Conservation (phyloP, 2,888 invertebrate species). For the Drosophila anomelani region DNA sequence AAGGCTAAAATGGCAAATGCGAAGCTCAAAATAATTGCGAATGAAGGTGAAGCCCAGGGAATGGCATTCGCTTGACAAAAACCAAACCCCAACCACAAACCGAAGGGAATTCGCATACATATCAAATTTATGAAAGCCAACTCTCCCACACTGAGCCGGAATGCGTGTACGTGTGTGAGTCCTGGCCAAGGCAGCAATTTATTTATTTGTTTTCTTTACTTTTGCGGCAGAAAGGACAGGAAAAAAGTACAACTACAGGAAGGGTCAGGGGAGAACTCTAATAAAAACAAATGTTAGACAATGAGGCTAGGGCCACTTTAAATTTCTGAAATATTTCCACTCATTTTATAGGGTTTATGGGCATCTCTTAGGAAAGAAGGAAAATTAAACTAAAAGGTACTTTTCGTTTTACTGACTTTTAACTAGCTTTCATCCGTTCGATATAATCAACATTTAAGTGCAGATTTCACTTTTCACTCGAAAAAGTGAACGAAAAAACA, state of each 20-base stretch:
- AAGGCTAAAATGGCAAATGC: conserved; percentile 33
- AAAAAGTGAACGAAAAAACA: not conserved
- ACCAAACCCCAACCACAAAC: conserved; percentile 20
- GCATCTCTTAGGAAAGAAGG: too few species aligned
- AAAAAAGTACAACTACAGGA: conserved; percentile 12
- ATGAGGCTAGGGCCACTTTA: conserved; percentile 11
- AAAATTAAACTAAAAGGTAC: too few species aligned
- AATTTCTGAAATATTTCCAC: conserved; percentile 11
- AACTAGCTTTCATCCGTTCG: not conserved
- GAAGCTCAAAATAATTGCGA: conserved; percentile 36
- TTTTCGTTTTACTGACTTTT: not conserved
- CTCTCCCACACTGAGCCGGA: not conserved
- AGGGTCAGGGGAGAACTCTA: conserved; percentile 5
- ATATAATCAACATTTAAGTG: not conserved
- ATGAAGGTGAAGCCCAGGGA: conserved; percentile 13
- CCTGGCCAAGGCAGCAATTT: conserved; percentile 18
- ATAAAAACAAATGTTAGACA: conserved; percentile 25
- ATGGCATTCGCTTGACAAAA: conserved; percentile 29
- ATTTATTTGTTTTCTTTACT: conserved; percentile 45
- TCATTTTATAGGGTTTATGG: not conserved
- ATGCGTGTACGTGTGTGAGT: conserved; percentile 3
- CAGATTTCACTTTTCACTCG: not conserved
- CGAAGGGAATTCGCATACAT: conserved; percentile 38
- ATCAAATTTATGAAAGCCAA: conserved; percentile 35
- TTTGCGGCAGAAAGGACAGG: conserved; percentile 27